phyloP scores from a whole-genome alignment of 2,797 vertebrate species.

The Acipenser ruthenus region DNA sequence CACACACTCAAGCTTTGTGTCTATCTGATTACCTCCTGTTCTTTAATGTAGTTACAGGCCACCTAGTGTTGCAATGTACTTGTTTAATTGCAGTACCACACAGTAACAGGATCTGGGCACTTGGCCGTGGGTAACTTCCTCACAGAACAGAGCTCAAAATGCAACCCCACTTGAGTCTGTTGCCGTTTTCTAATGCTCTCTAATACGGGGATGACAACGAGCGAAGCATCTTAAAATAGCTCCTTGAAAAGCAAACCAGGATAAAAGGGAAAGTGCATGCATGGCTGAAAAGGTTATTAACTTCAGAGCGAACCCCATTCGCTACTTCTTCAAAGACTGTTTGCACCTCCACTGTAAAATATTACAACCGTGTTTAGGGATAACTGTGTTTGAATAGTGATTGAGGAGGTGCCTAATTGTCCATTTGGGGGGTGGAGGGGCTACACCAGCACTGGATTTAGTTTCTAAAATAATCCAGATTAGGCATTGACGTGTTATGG shows the following conservation, averaged over 20 bases:
- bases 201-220: conserved; percentile 16
- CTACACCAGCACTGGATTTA: not conserved
- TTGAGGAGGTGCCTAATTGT: conserved; percentile 15
- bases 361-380: conserved; percentile 13
- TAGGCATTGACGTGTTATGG: conserved; percentile 1
- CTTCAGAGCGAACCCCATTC: conserved; percentile 13
- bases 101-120: conserved; percentile 7
- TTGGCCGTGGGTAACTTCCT: not conserved
- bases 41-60: conserved; percentile 32
- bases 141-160: not conserved
- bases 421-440: conserved; percentile 12
- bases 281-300: conserved; percentile 24
- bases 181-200: conserved; percentile 13
- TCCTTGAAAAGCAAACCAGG: conserved; percentile 15
- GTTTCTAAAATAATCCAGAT: not conserved
- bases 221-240: conserved; percentile 14
- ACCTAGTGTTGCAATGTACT: conserved; percentile 12
- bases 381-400: conserved; percentile 8
- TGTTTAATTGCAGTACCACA: not conserved
- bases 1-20: too few relatives aligned
- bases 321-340: conserved; percentile 11
- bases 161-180: not conserved
- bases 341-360: conserved; percentile 6
- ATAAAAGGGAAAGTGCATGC: conserved; percentile 8
- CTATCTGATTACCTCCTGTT: conserved; percentile 36